Evolutionary conservation across 1,140 invertebrate genomes (phyloP).

Genomic region (Drosophila kanapiae): DNA sequence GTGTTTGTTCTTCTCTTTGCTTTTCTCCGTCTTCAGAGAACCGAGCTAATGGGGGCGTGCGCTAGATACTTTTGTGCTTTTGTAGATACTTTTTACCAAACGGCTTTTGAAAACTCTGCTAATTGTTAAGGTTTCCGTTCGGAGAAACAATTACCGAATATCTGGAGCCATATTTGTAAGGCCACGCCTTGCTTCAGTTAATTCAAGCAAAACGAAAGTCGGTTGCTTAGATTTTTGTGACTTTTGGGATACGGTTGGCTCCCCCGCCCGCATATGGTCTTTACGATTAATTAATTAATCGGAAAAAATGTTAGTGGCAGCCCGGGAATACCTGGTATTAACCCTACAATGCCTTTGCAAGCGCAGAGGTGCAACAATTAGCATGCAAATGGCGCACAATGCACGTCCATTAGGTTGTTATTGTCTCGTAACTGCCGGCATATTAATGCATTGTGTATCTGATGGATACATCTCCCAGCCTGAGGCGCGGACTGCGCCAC

Average conservation of each 20-base stretch:
- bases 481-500: constrained; percentile 41
- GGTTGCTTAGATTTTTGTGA: constrained; percentile 36
- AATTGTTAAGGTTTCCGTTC: constrained; percentile 76
- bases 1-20: constrained; percentile 7
- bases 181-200: constrained; percentile 42
- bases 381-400: constrained; percentile 41
- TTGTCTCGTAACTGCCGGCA: constrained; percentile 18
- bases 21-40: constrained; percentile 16
- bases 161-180: constrained; percentile 63
- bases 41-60: constrained; percentile 58
- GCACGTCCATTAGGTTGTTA: constrained; percentile 44
- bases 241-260: constrained; percentile 47
- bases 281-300: constrained; percentile 52
- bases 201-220: constrained; percentile 64
- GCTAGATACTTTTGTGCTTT: constrained; percentile 45
- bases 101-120: constrained; percentile 43
- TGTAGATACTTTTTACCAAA: constrained; percentile 13
- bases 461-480: constrained; percentile 42
- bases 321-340: background rate
- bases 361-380: constrained; percentile 43
- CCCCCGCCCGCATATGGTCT: constrained; percentile 47
- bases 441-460: constrained; percentile 43
- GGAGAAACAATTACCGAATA: constrained; percentile 71
- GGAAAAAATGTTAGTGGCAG: constrained; percentile 1
- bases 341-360: background rate